Evolutionary conservation across 2,113 vertebrate genomes (phyloP).

Genomic region (Laticauda laticaudata): DNA sequence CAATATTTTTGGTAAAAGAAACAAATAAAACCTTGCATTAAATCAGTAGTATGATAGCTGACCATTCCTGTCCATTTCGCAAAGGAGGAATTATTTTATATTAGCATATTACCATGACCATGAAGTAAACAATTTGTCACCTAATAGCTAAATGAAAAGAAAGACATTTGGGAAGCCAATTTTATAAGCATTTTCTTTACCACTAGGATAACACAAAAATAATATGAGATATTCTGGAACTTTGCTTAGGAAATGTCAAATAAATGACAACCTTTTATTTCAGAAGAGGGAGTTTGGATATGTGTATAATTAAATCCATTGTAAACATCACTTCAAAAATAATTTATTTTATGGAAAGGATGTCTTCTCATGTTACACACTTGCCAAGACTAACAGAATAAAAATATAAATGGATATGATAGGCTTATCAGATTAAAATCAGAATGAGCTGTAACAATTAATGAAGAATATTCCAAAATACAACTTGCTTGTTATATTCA

Average conservation of each 20-base stretch:
- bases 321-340: slow-evolving; percentile 42
- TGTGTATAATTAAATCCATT: slow-evolving; percentile 58
- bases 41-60: slow-evolving; percentile 26
- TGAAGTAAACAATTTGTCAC: slow-evolving; percentile 34
- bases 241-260: slow-evolving; percentile 38
- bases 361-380: slow-evolving; percentile 34
- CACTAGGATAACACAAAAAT: slow-evolving; percentile 25
- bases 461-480: slow-evolving; percentile 38
- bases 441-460: slow-evolving; percentile 5
- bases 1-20: neutral
- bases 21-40: slow-evolving; percentile 4
- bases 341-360: slow-evolving; percentile 54
- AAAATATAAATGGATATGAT: slow-evolving; percentile 41
- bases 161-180: slow-evolving; percentile 26
- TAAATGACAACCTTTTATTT: slow-evolving; percentile 44
- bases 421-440: slow-evolving; percentile 31
- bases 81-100: slow-evolving; percentile 7
- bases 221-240: slow-evolving; percentile 36
- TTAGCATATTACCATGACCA: neutral
- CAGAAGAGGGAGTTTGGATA: slow-evolving; percentile 31
- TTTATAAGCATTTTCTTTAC: slow-evolving; percentile 23
- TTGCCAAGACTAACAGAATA: slow-evolving; percentile 48
- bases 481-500: neutral
- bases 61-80: neutral
- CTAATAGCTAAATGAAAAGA: slow-evolving; percentile 31